Percentiles rank a stretch among this genome's conserved stretches.
These are phyloP conservation scores for Apis mellifera DNA, from an alignment of 1,140 invertebrate species.

Conservation along the genomic window DNA sequence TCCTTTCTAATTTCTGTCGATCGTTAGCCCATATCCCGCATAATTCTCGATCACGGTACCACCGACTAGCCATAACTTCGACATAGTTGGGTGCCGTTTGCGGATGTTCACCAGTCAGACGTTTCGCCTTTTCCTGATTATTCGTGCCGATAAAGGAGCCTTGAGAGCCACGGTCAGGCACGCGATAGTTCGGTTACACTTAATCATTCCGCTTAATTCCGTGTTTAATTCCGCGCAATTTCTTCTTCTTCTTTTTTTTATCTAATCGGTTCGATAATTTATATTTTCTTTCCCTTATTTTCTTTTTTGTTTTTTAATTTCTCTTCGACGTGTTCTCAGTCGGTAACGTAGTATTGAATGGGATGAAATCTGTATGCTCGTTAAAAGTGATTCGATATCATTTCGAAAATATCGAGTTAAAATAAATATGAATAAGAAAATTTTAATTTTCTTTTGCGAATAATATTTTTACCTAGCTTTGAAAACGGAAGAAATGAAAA, in stretches of 20 bases:
- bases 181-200: slow-evolving; percentile 35
- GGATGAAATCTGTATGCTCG: too few relatives aligned
- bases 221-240: background rate
- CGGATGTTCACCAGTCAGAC: slow-evolving; percentile 25
- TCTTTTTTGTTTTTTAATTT: rapidly evolving
- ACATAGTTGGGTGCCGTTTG: slow-evolving; percentile 24
- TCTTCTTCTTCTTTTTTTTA: background rate
- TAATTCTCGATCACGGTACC: slow-evolving; percentile 5
- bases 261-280: background rate
- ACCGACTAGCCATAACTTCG: background rate
- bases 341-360: background rate
- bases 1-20: slow-evolving; percentile 9
- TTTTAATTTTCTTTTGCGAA: too few relatives aligned
- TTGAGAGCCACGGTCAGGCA: slow-evolving; percentile 7
- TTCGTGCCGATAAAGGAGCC: slow-evolving; percentile 10
- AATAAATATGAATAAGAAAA: too few relatives aligned
- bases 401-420: too few relatives aligned
- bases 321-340: background rate
- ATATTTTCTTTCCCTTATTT: background rate
- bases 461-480: too few relatives aligned
- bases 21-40: slow-evolving; percentile 9
- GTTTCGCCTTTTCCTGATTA: slow-evolving; percentile 20
- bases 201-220: slow-evolving; percentile 12
- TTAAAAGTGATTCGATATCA: too few relatives aligned
- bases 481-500: too few relatives aligned